These are phyloP conservation scores for Gobiocypris rarus DNA, from an alignment of 2,113 vertebrate genomes.

Conservation along the genomic window DNA sequence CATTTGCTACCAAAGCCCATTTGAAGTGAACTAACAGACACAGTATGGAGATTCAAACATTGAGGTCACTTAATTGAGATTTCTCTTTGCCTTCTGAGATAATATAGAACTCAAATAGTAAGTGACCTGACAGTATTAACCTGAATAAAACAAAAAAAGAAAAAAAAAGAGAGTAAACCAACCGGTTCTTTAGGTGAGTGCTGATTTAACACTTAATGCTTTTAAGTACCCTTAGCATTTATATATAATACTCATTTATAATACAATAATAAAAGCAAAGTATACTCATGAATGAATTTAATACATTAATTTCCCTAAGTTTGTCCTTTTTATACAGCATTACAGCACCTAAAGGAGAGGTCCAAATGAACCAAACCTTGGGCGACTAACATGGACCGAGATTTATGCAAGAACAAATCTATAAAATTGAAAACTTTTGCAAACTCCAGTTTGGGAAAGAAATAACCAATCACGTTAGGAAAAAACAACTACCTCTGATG, in stretches of 20 bases:
- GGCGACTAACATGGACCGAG: slow-evolving; percentile 75
- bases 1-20: slow-evolving; percentile 25
- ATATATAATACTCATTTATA: background rate
- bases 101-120: slow-evolving; percentile 83
- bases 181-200: slow-evolving; percentile 97
- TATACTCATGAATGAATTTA: no score
- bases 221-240: background rate
- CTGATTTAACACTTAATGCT: slow-evolving; percentile 38
- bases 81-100: slow-evolving; percentile 55
- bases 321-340: slow-evolving; percentile 4
- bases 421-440: background rate
- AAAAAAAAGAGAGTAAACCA: slow-evolving; percentile 64
- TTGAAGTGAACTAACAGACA: slow-evolving; percentile 76
- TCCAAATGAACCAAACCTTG: slow-evolving; percentile 93
- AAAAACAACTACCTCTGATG: background rate
- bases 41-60: slow-evolving; percentile 98
- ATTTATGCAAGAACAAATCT: background rate
- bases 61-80: slow-evolving; percentile 95
- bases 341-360: slow-evolving; percentile 96
- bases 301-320: no score
- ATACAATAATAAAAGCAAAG: background rate
- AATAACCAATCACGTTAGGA: background rate
- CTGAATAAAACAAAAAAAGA: slow-evolving; percentile 57
- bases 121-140: slow-evolving; percentile 90
- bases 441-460: background rate